Conservation (phyloP, 2,113 vertebrate genomes). For the Python bivittatus region DNA sequence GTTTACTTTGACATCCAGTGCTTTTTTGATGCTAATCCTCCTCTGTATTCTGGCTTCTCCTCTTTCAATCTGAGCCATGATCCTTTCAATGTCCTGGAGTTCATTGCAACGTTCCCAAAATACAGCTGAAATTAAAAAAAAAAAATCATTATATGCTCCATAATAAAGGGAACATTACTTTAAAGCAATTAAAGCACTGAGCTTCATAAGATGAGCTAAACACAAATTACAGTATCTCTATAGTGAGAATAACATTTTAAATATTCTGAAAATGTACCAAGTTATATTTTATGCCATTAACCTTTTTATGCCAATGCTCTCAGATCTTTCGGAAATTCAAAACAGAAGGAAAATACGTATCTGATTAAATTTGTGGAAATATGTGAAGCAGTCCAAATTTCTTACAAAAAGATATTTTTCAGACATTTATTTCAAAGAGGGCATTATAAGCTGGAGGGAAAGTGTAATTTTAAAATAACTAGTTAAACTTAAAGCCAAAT, state of each 20-base stretch:
- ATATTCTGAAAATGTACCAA: neutral
- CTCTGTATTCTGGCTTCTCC: constrained; percentile 89
- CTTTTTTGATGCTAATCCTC: constrained; percentile 91
- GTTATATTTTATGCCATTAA: neutral
- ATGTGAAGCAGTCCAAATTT: neutral
- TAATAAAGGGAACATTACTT: neutral
- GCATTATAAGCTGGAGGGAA: neutral
- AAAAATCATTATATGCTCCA: neutral
- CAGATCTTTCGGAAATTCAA: neutral
- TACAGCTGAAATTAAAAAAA: constrained; percentile 76
- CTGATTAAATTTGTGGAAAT: neutral
- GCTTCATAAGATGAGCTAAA: neutral
- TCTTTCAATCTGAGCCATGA: constrained; percentile 90
- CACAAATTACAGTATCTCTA: neutral
- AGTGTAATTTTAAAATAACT: neutral
- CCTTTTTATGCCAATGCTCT: neutral
- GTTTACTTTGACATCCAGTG: constrained; percentile 86
- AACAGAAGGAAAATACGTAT: neutral
- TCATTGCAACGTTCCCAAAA: constrained; percentile 93
- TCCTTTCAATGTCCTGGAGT: constrained; percentile 89
- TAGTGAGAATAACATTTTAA: neutral
- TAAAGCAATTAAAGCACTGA: neutral
- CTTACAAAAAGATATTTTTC: neutral
- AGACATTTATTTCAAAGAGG: neutral
- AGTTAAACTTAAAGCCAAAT: no score